Percentiles rank a stretch among this genome's conserved stretches.
Evolutionary conservation across 2,113 vertebrate species (phyloP).

Genomic region (Psittacula cyanocephala): DNA sequence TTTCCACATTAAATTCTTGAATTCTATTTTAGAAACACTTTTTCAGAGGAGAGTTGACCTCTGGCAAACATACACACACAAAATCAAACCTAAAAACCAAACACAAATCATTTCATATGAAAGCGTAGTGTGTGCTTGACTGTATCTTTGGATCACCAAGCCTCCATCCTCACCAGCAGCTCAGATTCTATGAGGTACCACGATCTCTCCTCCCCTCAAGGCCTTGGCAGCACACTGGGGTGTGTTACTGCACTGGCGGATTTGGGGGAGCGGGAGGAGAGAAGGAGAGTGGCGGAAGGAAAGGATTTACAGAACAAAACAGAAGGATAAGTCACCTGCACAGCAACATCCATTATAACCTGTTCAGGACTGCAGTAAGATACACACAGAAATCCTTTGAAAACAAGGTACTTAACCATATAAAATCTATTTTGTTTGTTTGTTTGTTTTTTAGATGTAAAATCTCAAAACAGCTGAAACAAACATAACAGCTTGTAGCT

Average conservation of each 20-base stretch:
- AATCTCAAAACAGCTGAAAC: background rate
- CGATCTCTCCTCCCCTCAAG: background rate
- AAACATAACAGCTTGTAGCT: background rate
- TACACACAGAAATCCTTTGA: background rate
- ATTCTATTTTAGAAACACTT: constrained; percentile 27
- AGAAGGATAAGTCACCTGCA: background rate
- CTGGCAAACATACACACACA: background rate
- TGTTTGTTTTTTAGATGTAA: background rate
- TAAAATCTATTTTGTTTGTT: background rate
- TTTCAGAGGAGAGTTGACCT: background rate
- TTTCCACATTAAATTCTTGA: background rate
- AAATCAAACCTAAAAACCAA: background rate
- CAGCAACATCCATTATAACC: background rate
- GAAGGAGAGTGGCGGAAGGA: background rate
- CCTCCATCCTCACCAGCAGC: background rate
- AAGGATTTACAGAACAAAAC: background rate
- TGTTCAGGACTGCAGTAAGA: background rate
- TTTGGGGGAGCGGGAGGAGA: background rate
- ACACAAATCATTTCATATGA: background rate
- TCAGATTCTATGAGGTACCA: background rate
- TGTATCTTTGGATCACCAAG: background rate
- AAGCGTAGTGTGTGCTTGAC: background rate
- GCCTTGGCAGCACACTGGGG: background rate
- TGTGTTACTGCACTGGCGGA: background rate
- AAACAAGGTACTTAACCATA: background rate